Evolutionary conservation across 2,888 invertebrate species (phyloP).

Genomic region (Reticulitermes lucifugus): DNA sequence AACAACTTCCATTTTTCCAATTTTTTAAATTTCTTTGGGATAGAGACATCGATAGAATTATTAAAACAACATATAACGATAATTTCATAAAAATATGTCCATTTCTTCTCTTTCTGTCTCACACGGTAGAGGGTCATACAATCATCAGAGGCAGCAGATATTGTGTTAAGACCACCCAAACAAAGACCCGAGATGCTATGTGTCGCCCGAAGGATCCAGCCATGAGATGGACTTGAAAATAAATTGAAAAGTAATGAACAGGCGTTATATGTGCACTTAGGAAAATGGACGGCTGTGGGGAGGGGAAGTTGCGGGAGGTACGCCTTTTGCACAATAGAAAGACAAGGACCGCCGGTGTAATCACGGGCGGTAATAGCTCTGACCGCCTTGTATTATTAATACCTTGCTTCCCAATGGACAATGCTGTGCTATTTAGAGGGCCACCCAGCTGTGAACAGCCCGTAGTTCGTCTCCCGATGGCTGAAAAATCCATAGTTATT

Average conservation of each 20-base stretch:
- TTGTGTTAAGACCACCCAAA: slow-evolving; percentile 21
- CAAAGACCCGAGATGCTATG: slow-evolving; percentile 19
- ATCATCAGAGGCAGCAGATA: slow-evolving; percentile 2
- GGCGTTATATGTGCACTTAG: slow-evolving; percentile 22
- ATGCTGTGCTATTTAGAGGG: neutral
- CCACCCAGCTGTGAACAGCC: neutral
- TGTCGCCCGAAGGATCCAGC: slow-evolving; percentile 24
- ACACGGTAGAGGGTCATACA: neutral
- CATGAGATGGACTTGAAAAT: slow-evolving; percentile 38
- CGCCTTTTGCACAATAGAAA: slow-evolving; percentile 7
- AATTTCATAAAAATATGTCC: neutral
- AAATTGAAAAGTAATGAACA: slow-evolving; percentile 42
- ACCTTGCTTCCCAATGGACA: neutral
- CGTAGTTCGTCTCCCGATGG: neutral
- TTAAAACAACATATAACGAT: neutral
- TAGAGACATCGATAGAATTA: slow-evolving; percentile 17
- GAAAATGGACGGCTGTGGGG: neutral
- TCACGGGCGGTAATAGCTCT: neutral
- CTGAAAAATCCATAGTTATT: too few species aligned
- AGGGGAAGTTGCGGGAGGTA: too few species aligned
- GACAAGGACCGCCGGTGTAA: slow-evolving; percentile 10
- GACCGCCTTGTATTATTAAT: slow-evolving; percentile 19
- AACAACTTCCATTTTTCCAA: neutral
- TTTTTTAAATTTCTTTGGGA: neutral
- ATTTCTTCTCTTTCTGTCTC: neutral